Evolutionary conservation across 2,113 vertebrate species (phyloP), one percentile per base, ranked within the genome.

Genomic region (Psammodynastes pulverulentus): DNA sequence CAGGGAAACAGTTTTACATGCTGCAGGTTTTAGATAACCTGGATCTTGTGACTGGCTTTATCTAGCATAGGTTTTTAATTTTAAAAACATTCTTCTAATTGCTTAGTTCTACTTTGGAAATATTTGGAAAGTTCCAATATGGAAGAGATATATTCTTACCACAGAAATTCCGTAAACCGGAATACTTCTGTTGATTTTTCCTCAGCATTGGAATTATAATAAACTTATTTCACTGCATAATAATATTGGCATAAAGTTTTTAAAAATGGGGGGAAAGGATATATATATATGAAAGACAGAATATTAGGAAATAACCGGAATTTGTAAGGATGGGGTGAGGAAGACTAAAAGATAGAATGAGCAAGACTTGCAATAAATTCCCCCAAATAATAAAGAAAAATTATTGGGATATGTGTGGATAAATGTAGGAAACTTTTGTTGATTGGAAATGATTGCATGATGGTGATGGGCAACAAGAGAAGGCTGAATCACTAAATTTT

Each of bases 21-120:
- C 93, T 94, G 92, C 92, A 96, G 94, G 95, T 94, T 92, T 94
- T 79, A 94, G 90, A 94, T 96, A 96, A 96, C 96, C 96, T 93
- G 94, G 72, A 91, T 95, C 95, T 94, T 96, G 94, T 96, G 94
- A 93, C 91, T 87, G 91, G 95, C 89, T 56, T 96, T 96, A 97
- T 94, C 93, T 93, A 89, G 54, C 87, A 89, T 92, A 94, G 94
- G 94, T 95, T 95, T 96, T 95, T 94, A 93, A 92, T 94, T 95
- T 95, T 94, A 93, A 5, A 53, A 85, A 48, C 13, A 5, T 93
- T 95, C 94, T 96, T 58, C 86, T 94, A 95, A 52, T 85, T 91
- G 88, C 94, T 96, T 96, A 96, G 92, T 51, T 58, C 52, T 48
- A 58, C 53, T 48, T 9, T 46, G 54, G 54, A 91, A 67, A 19